Evolutionary conservation across 2,888 invertebrate genomes (phyloP), one percentile per base, ranked within the genome.

Genomic region (Acrobeloides nanus): DNA sequence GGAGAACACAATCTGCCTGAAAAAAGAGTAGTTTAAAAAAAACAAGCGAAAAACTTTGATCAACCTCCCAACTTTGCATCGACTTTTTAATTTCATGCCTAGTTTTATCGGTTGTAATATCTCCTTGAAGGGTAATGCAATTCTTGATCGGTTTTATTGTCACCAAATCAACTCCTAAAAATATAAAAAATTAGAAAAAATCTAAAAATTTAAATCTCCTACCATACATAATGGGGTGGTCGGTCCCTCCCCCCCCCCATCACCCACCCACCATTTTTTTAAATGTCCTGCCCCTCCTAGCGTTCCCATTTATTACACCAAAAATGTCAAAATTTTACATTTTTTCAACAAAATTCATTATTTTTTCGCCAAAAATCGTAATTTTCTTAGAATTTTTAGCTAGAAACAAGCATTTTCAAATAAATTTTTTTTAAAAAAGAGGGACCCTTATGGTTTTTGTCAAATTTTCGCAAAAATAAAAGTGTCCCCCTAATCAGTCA

Each of bases 1-100:
- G 83, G 18, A 99, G 80, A 1, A 97, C 86, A 8, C 90, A 83
- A 78, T 99, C 97, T 2, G 89, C 95, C 79, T 95, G 90, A 87
- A 90, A 89, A 3, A 86, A 15, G 18, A 34, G n/a, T 18, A 33
- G 6, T 23, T 18, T 4, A 34, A 21, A 17, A 23, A 38, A 21
- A 17, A 41, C 15, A 35, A 21, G 1, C 7, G 12, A 24, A 23
- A 17, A 29, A 41, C 48, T 17, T n/a, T n/a, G n/a, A n/a, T n/a
- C n/a, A 29, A 66, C 68, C 54, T 62, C 60, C 65, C 65, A 71
- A 12, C 54, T 63, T 38, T 66, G 59, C 44, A 71, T 46, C 46
- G 71, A 62, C 41, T 62, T 66, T 37, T 63, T 62, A 43, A 72
- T 65, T 15, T 61, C 60, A 38, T 62, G 56, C 25, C 68, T 49